Evolutionary conservation across 2,113 vertebrate genomes (phyloP).

Genomic region (Serinus canaria): DNA sequence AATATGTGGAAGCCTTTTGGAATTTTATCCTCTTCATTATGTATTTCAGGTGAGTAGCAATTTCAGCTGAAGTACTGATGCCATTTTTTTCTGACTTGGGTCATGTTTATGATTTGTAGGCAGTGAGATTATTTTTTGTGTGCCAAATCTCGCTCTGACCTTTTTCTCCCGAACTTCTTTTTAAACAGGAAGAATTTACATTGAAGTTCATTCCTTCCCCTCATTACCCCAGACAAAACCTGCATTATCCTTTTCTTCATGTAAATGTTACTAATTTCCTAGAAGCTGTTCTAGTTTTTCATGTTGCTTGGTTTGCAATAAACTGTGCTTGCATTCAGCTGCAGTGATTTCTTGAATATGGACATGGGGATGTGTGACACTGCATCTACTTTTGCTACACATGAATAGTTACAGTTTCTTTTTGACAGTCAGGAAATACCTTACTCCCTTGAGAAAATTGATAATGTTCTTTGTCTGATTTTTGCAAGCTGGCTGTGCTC

Average conservation of each 20-base stretch:
- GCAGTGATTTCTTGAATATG: not conserved
- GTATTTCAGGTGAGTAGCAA: not conserved
- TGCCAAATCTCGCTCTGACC: not conserved
- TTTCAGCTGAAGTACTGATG: not conserved
- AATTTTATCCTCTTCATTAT: not conserved
- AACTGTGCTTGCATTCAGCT: not conserved
- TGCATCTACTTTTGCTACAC: not conserved
- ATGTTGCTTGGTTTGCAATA: not conserved
- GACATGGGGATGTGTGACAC: not conserved
- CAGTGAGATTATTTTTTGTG: not conserved
- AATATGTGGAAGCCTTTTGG: not conserved
- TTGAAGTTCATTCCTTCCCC: not conserved
- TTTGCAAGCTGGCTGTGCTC: not conserved
- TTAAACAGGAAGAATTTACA: not conserved
- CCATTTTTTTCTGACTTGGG: not conserved
- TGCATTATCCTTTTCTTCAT: not conserved
- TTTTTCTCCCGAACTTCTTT: not conserved
- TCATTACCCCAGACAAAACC: not conserved
- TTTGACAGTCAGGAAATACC: constrained; percentile 36
- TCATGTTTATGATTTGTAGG: not conserved
- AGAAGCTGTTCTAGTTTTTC: not conserved
- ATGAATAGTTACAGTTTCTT: constrained; percentile 11
- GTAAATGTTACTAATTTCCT: not conserved
- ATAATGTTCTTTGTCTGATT: constrained; percentile 30
- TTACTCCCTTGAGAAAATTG: constrained; percentile 22